phyloP scores from a whole-genome alignment of 2,113 vertebrate species.

The Fregata magnificens region DNA sequence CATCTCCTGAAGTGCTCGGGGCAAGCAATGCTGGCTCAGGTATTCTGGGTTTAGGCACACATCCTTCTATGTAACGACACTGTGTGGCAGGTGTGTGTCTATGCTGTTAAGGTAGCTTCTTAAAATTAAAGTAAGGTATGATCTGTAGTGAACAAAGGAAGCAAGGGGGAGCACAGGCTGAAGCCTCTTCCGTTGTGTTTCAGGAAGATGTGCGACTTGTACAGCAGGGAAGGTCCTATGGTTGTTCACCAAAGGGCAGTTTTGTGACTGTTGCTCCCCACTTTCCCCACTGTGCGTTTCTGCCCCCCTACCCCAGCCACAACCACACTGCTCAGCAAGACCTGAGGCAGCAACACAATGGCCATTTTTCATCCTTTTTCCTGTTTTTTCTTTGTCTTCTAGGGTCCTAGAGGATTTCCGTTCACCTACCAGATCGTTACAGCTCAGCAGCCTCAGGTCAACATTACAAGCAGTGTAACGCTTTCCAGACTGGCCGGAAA shows the following conservation, averaged over 20 bases:
- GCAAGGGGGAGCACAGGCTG: neutral
- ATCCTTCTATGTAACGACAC: neutral
- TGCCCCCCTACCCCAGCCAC: accelerated
- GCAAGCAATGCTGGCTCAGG: accelerated
- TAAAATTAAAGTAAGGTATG: neutral
- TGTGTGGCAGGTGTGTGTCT: accelerated
- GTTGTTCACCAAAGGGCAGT: neutral
- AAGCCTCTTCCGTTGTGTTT: neutral
- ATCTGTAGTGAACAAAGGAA: neutral
- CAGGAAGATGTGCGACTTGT: neutral
- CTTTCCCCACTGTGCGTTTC: neutral
- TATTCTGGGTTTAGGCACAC: neutral
- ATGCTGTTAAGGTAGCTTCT: neutral
- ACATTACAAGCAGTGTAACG: neutral
- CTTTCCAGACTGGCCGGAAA: neutral
- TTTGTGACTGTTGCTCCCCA: neutral
- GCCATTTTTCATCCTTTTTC: neutral
- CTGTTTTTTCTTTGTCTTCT: neutral
- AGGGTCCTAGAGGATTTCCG: neutral
- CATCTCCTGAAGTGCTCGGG: accelerated
- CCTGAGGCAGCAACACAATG: neutral
- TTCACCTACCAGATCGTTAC: neutral
- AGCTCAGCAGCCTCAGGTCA: neutral
- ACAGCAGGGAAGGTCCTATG: neutral
- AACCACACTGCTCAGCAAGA: neutral